A percentile compares a stretch with the other conserved stretches of the same genome.
These are phyloP conservation scores for Pantala flavescens DNA, from an alignment of 1,140 invertebrate genomes.

Conservation along the genomic window DNA sequence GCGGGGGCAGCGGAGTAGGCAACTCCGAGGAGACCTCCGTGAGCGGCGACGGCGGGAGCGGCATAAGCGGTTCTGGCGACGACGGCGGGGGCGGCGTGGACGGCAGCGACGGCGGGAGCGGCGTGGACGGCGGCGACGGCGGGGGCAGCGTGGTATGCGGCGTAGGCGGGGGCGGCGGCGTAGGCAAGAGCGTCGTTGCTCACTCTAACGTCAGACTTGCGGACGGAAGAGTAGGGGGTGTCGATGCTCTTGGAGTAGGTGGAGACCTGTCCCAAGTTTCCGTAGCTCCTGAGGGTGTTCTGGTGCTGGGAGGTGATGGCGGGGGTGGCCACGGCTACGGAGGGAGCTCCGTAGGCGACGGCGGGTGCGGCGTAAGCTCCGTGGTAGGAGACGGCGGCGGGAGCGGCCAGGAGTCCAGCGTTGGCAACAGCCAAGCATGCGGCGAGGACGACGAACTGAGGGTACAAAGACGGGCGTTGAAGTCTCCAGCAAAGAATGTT, in stretches of 20 bases:
- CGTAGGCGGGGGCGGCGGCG: constrained; percentile 24
- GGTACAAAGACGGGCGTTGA: not conserved
- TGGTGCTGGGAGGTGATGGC: constrained; percentile 28
- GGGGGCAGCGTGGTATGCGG: constrained; percentile 23
- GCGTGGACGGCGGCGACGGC: constrained; percentile 21
- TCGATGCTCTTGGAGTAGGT: constrained; percentile 32
- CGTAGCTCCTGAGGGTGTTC: constrained; percentile 30
- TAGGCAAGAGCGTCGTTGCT: constrained; percentile 30
- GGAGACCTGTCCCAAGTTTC: constrained; percentile 31
- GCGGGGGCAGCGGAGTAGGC: constrained; percentile 24
- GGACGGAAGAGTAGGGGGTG: constrained; percentile 31
- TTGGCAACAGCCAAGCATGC: constrained; percentile 27
- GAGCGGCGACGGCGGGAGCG: constrained; percentile 20
- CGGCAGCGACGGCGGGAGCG: constrained; percentile 21
- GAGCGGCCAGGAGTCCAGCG: constrained; percentile 24
- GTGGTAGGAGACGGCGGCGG: constrained; percentile 20
- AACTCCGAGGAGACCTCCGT: constrained; percentile 14
- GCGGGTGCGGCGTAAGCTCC: constrained; percentile 4
- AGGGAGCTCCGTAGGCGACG: constrained; percentile 22
- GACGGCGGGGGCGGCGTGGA: constrained; percentile 17
- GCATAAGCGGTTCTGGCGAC: constrained; percentile 17
- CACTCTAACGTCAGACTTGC: constrained; percentile 32
- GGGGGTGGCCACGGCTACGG: constrained; percentile 19
- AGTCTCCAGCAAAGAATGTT: not conserved
- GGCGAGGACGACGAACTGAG: constrained; percentile 26